A percentile compares a stretch with the other conserved stretches of the same genome.
phyloP scores from a whole-genome alignment of 1,140 invertebrate species.

The Oedothorax gibbosus region DNA sequence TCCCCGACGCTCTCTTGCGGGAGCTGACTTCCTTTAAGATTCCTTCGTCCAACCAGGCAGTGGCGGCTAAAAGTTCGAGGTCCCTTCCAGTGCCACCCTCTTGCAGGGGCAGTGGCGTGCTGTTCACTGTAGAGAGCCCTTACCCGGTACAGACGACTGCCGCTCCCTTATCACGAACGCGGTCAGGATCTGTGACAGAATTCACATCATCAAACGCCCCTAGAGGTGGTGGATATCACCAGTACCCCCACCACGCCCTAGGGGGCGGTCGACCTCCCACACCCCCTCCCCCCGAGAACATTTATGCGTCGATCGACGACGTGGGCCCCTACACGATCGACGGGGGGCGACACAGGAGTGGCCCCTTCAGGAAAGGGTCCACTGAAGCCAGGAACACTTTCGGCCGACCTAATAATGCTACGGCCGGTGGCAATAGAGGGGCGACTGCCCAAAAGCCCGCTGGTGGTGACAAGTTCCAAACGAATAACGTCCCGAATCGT shows the following conservation, averaged over 20 bases:
- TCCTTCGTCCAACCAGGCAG: neutral
- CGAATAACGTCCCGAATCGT: constrained; percentile 38
- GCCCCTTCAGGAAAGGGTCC: constrained; percentile 14
- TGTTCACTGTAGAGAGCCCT: constrained; percentile 38
- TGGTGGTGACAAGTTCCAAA: constrained; percentile 36
- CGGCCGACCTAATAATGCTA: neutral
- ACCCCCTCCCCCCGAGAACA: constrained; percentile 53
- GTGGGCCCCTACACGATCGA: constrained; percentile 60
- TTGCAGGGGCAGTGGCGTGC: constrained; percentile 49
- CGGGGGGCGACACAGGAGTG: constrained; percentile 44
- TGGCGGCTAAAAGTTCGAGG: constrained; percentile 47
- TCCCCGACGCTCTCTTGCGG: constrained; percentile 40
- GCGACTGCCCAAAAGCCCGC: neutral
- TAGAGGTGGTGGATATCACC: constrained; percentile 19
- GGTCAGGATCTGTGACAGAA: constrained; percentile 53
- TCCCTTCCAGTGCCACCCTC: constrained; percentile 51
- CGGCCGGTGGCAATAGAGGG: neutral
- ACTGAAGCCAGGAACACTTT: constrained; percentile 43
- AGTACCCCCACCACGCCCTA: constrained; percentile 23
- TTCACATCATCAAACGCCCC: constrained; percentile 11
- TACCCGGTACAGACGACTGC: constrained; percentile 30
- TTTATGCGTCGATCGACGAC: constrained; percentile 61
- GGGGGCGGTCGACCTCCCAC: constrained; percentile 48
- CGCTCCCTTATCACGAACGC: constrained; percentile 40
- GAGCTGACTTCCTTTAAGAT: constrained; percentile 43